These are phyloP conservation scores for Drosophila eohydei DNA, from an alignment of 2,888 invertebrate genomes.

Conservation along the genomic window DNA sequence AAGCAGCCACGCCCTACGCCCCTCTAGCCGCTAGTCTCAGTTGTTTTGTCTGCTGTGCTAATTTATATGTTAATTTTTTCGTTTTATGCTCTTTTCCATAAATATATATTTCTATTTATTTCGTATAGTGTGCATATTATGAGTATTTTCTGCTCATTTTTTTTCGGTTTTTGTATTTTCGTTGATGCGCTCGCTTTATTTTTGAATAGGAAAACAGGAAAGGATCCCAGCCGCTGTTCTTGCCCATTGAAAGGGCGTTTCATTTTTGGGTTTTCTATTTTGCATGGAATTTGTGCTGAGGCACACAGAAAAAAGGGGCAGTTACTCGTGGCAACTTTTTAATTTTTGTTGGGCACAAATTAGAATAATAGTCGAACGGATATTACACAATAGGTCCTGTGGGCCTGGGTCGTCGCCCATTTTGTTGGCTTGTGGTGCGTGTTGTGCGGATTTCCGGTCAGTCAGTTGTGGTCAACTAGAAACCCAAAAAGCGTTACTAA, in stretches of 20 bases:
- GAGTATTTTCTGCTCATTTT: conserved; percentile 54
- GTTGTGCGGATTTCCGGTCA: conserved; percentile 67
- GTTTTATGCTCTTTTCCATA: conserved; percentile 33
- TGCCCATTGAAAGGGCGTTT: conserved; percentile 58
- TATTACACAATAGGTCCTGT: conserved; percentile 65
- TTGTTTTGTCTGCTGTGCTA: conserved; percentile 51
- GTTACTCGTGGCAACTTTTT: conserved; percentile 60
- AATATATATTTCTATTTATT: conserved; percentile 48
- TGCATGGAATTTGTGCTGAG: conserved; percentile 68
- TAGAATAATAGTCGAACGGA: conserved; percentile 76
- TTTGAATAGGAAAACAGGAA: conserved; percentile 65
- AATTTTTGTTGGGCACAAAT: conserved; percentile 75
- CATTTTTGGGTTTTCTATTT: conserved; percentile 52
- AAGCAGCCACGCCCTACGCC: conserved; percentile 17
- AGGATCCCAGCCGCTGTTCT: conserved; percentile 47
- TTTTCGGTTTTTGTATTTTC: conserved; percentile 62
- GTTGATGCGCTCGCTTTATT: conserved; percentile 76
- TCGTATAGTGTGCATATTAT: conserved; percentile 50
- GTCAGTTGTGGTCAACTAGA: conserved; percentile 40
- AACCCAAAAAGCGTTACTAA: conserved; percentile 27
- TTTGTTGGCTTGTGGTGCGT: conserved; percentile 36
- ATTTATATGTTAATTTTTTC: conserved; percentile 70
- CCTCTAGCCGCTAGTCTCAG: not conserved
- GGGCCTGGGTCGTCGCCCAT: conserved; percentile 18
- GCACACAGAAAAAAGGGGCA: conserved; percentile 21